Percentiles rank a stretch among this genome's conserved stretches.
phyloP scores from a whole-genome alignment of 2,888 invertebrate species.

The Drosophila cognata region DNA sequence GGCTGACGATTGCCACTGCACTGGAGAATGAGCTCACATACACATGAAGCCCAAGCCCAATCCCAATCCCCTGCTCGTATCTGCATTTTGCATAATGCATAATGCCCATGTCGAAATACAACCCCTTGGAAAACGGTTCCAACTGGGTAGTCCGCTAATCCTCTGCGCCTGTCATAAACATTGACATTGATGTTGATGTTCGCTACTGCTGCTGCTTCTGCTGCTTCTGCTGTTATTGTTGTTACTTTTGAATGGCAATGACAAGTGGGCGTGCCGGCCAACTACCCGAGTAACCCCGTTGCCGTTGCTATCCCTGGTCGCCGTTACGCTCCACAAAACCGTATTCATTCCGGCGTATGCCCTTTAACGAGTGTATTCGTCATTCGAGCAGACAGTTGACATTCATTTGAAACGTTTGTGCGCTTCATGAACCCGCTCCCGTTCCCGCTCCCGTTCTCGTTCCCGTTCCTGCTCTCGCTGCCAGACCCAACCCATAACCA shows the following conservation, averaged over 20 bases:
- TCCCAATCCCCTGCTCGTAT: neutral
- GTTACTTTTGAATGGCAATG: constrained; percentile 50
- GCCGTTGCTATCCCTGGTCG: constrained; percentile 12
- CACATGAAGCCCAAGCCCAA: neutral
- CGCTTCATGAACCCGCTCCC: constrained; percentile 59
- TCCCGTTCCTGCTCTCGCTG: neutral
- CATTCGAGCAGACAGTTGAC: constrained; percentile 78
- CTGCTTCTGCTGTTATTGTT: constrained; percentile 25
- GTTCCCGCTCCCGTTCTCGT: constrained; percentile 1
- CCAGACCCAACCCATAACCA: neutral
- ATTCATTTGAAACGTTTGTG: constrained; percentile 75
- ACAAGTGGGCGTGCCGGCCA: constrained; percentile 73
- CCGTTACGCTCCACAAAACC: constrained; percentile 74
- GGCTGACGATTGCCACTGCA: constrained; percentile 4
- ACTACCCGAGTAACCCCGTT: constrained; percentile 61
- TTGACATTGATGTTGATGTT: constrained; percentile 73
- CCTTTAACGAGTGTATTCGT: constrained; percentile 79
- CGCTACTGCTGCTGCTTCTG: constrained; percentile 27
- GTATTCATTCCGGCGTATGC: constrained; percentile 75
- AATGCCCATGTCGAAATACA: constrained; percentile 4
- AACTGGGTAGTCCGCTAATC: constrained; percentile 73
- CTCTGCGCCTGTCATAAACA: constrained; percentile 80
- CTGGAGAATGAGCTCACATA: constrained; percentile 8
- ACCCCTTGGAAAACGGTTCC: constrained; percentile 58
- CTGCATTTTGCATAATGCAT: constrained; percentile 62